Percentiles rank a stretch among this genome's conserved stretches.
Conservation (phyloP, 2,113 vertebrate genomes). For the Verasper variegatus region DNA sequence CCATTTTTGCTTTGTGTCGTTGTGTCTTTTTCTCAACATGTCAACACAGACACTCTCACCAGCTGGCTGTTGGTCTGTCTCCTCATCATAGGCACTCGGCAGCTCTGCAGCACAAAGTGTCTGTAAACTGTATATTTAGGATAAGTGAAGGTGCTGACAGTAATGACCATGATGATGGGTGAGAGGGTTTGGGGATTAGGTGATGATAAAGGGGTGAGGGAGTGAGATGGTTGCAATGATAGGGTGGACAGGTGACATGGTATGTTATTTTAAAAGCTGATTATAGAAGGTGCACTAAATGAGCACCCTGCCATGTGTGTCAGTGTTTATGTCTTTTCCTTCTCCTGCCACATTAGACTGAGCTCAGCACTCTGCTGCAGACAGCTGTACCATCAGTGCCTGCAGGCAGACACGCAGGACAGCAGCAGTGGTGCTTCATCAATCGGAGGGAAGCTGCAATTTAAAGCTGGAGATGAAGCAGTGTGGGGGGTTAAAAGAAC, state of each 20-base stretch:
- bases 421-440: constrained; percentile 53
- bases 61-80: background rate
- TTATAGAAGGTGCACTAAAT: constrained; percentile 64
- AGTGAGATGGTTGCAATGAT: constrained; percentile 55
- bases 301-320: constrained; percentile 53
- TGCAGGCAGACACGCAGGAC: constrained; percentile 50
- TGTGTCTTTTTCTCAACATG: background rate
- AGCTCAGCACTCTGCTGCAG: constrained; percentile 64
- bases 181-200: constrained; percentile 50
- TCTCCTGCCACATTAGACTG: constrained; percentile 39
- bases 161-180: constrained; percentile 61
- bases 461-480: constrained; percentile 40
- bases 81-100: constrained; percentile 5
- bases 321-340: constrained; percentile 46
- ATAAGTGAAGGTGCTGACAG: constrained; percentile 51
- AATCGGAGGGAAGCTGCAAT: constrained; percentile 54
- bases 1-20: too few relatives aligned
- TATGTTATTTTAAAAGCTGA: constrained; percentile 62
- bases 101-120: constrained; percentile 15
- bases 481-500: constrained; percentile 3
- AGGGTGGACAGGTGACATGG: constrained; percentile 50
- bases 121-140: constrained; percentile 46
- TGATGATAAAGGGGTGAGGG: constrained; percentile 60
- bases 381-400: constrained; percentile 64
- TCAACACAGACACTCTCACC: constrained; percentile 9